Evolutionary conservation across 2,113 vertebrate genomes (phyloP).

Genomic region (Lampris incognitus): DNA sequence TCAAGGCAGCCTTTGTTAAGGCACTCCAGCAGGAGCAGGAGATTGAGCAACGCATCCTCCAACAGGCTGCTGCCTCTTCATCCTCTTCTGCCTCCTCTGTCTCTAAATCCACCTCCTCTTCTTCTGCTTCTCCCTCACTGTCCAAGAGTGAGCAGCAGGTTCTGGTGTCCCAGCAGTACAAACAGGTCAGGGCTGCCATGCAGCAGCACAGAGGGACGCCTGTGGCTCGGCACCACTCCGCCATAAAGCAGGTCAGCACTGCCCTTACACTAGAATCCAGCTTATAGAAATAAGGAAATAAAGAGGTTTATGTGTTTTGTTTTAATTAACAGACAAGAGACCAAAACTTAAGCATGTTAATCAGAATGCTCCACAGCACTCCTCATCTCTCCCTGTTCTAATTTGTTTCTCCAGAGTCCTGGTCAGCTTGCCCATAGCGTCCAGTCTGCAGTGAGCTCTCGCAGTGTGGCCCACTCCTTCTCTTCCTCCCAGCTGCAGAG

Average conservation of each 20-base stretch:
- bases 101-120: conserved; percentile 68
- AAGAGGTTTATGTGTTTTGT: neutral
- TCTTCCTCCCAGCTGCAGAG: conserved; percentile 91
- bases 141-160: conserved; percentile 76
- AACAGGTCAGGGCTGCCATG: conserved; percentile 79
- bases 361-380: neutral
- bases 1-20: conserved; percentile 98
- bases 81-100: conserved; percentile 63
- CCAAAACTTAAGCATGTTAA: neutral
- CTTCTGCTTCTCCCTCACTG: conserved; percentile 63
- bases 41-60: conserved; percentile 95
- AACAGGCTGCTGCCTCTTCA: conserved; percentile 83
- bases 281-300: neutral
- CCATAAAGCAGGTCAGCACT: conserved; percentile 88
- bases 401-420: conserved; percentile 71
- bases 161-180: conserved; percentile 82
- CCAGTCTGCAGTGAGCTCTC: conserved; percentile 77
- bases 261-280: neutral
- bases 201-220: conserved; percentile 81
- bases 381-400: neutral
- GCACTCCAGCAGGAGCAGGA: conserved; percentile 98
- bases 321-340: neutral
- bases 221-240: conserved; percentile 84
- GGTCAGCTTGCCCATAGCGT: conserved; percentile 87
- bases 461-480: conserved; percentile 87